These are phyloP conservation scores for Zaprionus gabonicus DNA, from an alignment of 1,140 invertebrate genomes.

Conservation along the genomic window DNA sequence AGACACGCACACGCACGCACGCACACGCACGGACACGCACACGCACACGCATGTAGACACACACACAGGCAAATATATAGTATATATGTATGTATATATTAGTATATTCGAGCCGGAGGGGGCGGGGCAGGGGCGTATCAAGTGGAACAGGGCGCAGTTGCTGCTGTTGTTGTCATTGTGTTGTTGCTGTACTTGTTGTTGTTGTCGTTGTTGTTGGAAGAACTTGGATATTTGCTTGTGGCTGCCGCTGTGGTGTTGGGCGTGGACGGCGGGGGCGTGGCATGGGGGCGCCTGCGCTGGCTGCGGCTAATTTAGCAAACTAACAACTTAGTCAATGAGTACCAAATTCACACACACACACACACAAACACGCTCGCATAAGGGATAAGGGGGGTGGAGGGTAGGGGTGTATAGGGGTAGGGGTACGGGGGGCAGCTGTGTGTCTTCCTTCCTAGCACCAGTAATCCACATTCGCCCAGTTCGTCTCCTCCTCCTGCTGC, in stretches of 20 bases:
- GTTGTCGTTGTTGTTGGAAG: conserved; percentile 56
- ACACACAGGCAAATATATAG: conserved; percentile 16
- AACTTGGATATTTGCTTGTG: conserved; percentile 63
- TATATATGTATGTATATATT: conserved; percentile 13
- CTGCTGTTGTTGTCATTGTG: conserved; percentile 36
- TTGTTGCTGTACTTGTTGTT: conserved; percentile 36
- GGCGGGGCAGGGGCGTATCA: conserved; percentile 8
- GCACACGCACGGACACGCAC: background rate
- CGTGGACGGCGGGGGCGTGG: background rate
- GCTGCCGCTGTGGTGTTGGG: conserved; percentile 7
- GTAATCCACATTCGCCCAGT: conserved; percentile 71
- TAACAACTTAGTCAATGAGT: conserved; percentile 13
- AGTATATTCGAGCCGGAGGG: conserved; percentile 61
- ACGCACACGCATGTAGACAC: background rate
- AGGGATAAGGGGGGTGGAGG: background rate
- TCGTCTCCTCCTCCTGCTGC: conserved; percentile 51
- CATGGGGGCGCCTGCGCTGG: background rate
- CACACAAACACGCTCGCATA: background rate
- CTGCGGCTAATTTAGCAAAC: background rate
- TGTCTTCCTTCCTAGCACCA: conserved; percentile 57
- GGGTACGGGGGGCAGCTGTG: background rate
- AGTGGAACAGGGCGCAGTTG: background rate
- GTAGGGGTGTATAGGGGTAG: background rate
- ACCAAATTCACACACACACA: conserved; percentile 4
- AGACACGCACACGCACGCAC: conserved; percentile 20